These are phyloP conservation scores for Cepphus grylle DNA, from an alignment of 2,113 vertebrate species.

Conservation along the genomic window DNA sequence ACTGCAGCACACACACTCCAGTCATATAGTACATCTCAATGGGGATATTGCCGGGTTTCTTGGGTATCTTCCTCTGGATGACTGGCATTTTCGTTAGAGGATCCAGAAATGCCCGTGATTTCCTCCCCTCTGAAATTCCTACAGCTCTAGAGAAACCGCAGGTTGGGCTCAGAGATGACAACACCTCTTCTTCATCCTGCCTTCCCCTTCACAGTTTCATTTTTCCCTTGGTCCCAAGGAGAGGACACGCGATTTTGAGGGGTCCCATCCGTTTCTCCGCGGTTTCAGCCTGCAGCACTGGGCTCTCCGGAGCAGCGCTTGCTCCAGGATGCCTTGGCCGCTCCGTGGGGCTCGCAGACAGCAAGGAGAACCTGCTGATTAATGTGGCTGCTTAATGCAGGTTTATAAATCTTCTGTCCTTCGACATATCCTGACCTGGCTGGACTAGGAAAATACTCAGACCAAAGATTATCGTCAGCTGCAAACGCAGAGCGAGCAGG, in stretches of 20 bases:
- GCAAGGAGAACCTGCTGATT: neutral
- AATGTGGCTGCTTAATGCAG: neutral
- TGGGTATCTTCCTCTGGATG: neutral
- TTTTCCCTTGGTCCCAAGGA: neutral
- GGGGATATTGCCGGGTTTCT: neutral
- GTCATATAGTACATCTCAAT: neutral
- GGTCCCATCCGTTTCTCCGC: neutral
- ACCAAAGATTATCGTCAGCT: neutral
- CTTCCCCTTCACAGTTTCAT: neutral
- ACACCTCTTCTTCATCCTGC: neutral
- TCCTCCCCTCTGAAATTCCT: neutral
- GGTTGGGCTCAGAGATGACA: neutral
- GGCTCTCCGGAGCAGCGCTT: neutral
- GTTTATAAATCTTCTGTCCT: neutral
- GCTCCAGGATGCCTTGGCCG: neutral
- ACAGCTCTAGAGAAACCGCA: neutral
- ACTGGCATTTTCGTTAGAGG: neutral
- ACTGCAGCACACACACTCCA: neutral
- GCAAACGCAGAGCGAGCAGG: neutral
- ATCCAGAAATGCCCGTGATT: neutral
- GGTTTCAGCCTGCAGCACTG: neutral
- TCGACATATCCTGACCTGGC: neutral
- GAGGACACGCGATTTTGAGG: fast-evolving
- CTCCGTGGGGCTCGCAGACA: neutral
- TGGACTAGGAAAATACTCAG: neutral